These are phyloP conservation scores for Apostichopus japonicus DNA, from an alignment of 35 echinoderm and acorn worm species.

Conservation along the genomic window DNA sequence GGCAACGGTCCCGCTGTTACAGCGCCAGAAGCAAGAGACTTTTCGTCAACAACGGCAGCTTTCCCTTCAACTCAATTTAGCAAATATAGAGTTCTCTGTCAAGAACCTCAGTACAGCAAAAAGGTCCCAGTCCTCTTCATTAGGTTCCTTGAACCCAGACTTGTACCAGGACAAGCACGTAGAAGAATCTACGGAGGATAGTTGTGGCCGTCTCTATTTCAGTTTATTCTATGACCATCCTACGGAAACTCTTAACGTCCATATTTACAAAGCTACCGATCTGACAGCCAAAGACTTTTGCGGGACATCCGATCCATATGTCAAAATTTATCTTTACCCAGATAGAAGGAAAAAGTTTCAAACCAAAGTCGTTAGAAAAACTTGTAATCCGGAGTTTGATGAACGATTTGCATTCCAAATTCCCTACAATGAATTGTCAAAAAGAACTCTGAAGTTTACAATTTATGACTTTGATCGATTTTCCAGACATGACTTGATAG, in stretches of 20 bases:
- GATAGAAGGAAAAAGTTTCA: slow-evolving; percentile 92
- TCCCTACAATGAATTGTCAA: slow-evolving; percentile 77
- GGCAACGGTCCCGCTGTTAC: slow-evolving; percentile 87
- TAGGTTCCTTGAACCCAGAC: slow-evolving; percentile 77
- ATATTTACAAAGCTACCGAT: slow-evolving; percentile 77
- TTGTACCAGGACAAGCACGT: slow-evolving; percentile 83
- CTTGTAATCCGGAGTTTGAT: slow-evolving; percentile 90
- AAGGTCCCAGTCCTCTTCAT: slow-evolving; percentile 64
- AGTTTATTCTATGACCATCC: slow-evolving; percentile 88
- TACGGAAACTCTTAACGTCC: slow-evolving; percentile 81
- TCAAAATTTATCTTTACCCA: slow-evolving; percentile 93
- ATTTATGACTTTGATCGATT: slow-evolving; percentile 96
- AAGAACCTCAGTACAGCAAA: slow-evolving; percentile 76
- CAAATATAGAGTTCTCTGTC: slow-evolving; percentile 90
- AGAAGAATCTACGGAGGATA: slow-evolving; percentile 58
- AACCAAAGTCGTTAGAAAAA: slow-evolving; percentile 95
- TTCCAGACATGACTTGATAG: slow-evolving; percentile 95
- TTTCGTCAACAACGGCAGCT: slow-evolving; percentile 87
- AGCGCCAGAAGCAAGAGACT: slow-evolving; percentile 81
- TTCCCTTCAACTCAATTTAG: slow-evolving; percentile 87
- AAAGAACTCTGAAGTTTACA: slow-evolving; percentile 91
- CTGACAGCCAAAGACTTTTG: slow-evolving; percentile 97
- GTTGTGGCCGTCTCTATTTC: slow-evolving; percentile 86
- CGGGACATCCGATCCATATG: slow-evolving; percentile 96
- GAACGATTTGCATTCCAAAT: slow-evolving; percentile 90